phyloP scores from a whole-genome alignment of 2,797 vertebrate species.

The Denticeps clupeoides region DNA sequence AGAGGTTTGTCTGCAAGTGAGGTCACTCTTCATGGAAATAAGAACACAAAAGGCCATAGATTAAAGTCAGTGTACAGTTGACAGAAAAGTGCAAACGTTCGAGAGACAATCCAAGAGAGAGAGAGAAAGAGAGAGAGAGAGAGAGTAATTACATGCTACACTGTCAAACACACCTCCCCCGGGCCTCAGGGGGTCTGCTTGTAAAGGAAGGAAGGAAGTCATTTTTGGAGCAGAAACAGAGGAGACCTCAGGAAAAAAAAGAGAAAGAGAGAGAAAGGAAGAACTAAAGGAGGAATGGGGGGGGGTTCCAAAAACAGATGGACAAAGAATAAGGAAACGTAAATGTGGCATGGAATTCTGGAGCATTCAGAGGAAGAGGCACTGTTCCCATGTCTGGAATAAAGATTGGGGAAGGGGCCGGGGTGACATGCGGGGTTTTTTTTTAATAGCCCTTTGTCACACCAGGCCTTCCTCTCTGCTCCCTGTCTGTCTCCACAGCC shows the following conservation, averaged over 20 bases:
- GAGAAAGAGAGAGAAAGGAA: constrained; percentile 9
- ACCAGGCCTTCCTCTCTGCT: constrained; percentile 10
- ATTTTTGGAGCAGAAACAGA: constrained; percentile 39
- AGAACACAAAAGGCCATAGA: not conserved
- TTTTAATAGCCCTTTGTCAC: constrained; percentile 9
- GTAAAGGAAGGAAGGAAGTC: constrained; percentile 42
- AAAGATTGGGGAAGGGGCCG: constrained; percentile 11
- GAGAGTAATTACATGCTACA: constrained; percentile 31
- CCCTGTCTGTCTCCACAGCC: constrained; percentile 2
- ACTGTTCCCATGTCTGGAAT: constrained; percentile 21
- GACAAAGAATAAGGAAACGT: constrained; percentile 32
- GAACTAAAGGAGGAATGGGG: constrained; percentile 11
- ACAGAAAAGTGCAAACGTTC: constrained; percentile 45
- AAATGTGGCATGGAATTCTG: constrained; percentile 24
- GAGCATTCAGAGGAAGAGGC: constrained; percentile 22
- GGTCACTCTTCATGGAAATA: constrained; percentile 1
- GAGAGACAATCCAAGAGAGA: constrained; percentile 31
- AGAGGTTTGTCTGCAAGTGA: no score
- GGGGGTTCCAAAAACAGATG: constrained; percentile 22
- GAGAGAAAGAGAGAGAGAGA: constrained; percentile 8
- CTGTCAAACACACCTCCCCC: constrained; percentile 27
- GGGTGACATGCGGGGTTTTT: constrained; percentile 1
- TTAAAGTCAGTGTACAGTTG: constrained; percentile 26
- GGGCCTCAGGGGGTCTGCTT: constrained; percentile 31
- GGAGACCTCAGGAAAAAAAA: constrained; percentile 18